Evolutionary conservation across 2,113 vertebrate species (phyloP).

Genomic region (Catagonus wagneri): DNA sequence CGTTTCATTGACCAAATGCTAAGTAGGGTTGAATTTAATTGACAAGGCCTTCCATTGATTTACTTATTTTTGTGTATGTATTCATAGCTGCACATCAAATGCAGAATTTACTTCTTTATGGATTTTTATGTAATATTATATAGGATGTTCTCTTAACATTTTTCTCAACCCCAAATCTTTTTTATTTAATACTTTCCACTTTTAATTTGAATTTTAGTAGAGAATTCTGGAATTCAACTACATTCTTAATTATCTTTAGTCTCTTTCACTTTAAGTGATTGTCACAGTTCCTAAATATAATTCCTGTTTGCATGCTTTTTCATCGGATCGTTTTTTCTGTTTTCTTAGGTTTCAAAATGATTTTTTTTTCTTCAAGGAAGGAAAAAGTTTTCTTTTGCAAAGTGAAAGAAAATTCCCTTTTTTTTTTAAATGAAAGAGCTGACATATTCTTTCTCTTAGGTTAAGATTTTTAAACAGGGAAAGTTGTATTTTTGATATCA

Average conservation of each 20-base stretch:
- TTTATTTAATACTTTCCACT: not conserved
- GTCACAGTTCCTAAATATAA: not conserved
- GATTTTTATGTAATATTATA: conserved; percentile 21
- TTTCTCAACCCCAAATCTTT: not conserved
- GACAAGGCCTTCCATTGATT: not conserved
- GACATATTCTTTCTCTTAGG: not conserved
- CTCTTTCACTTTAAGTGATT: not conserved
- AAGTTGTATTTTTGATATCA: not conserved
- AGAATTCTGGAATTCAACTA: conserved; percentile 28
- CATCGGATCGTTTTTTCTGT: conserved; percentile 13
- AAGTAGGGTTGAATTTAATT: not conserved
- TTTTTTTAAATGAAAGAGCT: not conserved
- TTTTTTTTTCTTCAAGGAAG: not conserved
- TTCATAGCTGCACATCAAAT: conserved; percentile 35
- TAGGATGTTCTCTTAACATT: not conserved
- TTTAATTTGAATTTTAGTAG: not conserved
- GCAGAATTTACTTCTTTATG: not conserved
- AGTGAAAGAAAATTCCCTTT: not conserved
- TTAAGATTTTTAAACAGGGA: not conserved
- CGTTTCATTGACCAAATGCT: accelerated
- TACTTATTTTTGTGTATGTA: not conserved
- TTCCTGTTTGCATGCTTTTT: not conserved
- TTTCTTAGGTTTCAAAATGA: not conserved
- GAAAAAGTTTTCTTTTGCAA: not conserved
- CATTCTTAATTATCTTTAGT: not conserved